Conservation (phyloP, 2,797 vertebrate genomes). For the Otolemur crassicaudatus region DNA sequence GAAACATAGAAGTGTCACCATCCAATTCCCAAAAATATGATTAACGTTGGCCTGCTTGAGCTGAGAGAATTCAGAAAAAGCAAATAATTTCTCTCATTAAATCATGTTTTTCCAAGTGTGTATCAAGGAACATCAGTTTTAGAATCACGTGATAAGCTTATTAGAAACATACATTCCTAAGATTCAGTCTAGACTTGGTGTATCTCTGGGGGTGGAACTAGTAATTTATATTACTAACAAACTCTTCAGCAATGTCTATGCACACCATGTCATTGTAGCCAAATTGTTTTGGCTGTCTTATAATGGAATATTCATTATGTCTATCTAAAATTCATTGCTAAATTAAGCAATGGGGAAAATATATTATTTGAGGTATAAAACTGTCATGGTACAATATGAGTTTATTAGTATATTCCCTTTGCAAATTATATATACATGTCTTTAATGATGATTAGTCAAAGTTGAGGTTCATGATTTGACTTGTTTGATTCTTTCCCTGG, state of each 20-base stretch:
- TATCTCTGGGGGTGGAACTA: background rate
- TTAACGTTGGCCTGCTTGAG: background rate
- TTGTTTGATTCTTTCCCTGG: background rate
- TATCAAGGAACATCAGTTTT: background rate
- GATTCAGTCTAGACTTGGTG: background rate
- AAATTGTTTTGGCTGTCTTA: background rate
- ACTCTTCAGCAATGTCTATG: background rate
- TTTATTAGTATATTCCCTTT: background rate
- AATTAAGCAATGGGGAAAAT: background rate
- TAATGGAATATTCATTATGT: background rate
- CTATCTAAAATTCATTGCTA: background rate
- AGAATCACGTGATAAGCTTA: background rate
- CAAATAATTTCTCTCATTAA: background rate
- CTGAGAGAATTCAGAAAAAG: background rate
- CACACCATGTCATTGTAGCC: background rate
- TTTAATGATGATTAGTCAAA: background rate
- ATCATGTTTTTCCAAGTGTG: background rate
- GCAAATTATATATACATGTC: background rate
- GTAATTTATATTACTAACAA: background rate
- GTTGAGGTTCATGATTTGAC: background rate
- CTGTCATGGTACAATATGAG: background rate
- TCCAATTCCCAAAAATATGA: background rate
- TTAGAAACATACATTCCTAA: background rate
- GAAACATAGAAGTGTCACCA: background rate
- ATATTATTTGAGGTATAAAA: background rate